A percentile compares a stretch with the other conserved stretches of the same genome.
phyloP scores from a whole-genome alignment of 2,888 invertebrate genomes.

The Melieria omissa region DNA sequence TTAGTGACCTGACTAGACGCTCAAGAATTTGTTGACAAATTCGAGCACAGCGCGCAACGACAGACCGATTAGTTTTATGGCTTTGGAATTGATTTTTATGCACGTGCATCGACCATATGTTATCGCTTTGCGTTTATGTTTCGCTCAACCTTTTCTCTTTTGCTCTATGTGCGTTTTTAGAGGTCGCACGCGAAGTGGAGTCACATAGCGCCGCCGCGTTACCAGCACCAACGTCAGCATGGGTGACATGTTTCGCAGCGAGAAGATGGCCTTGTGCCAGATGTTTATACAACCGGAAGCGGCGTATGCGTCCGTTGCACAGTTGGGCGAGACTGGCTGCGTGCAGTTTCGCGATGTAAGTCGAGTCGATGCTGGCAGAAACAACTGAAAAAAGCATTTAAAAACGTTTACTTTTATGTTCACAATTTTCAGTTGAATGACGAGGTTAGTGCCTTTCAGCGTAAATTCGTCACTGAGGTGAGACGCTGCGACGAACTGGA shows the following conservation, averaged over 20 bases:
- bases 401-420: not conserved
- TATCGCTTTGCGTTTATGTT: no score
- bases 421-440: slow-evolving; percentile 73
- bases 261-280: slow-evolving; percentile 92
- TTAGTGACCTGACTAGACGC: no score
- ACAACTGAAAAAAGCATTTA: not conserved
- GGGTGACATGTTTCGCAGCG: slow-evolving; percentile 89
- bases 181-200: slow-evolving; percentile 5
- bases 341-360: slow-evolving; percentile 96
- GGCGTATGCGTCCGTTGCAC: slow-evolving; percentile 92
- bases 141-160: not conserved
- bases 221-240: slow-evolving; percentile 63
- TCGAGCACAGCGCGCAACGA: no score
- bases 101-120: no score
- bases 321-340: slow-evolving; percentile 91
- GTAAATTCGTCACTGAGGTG: slow-evolving; percentile 86
- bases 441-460: slow-evolving; percentile 82
- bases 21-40: no score
- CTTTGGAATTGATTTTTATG: no score
- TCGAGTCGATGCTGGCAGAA: slow-evolving; percentile 49
- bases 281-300: slow-evolving; percentile 96
- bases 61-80: no score
- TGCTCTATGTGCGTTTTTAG: not conserved
- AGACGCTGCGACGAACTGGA: slow-evolving; percentile 88
- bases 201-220: not conserved